phyloP scores from a whole-genome alignment of 2,797 vertebrate genomes.

The Muscicapa striata region DNA sequence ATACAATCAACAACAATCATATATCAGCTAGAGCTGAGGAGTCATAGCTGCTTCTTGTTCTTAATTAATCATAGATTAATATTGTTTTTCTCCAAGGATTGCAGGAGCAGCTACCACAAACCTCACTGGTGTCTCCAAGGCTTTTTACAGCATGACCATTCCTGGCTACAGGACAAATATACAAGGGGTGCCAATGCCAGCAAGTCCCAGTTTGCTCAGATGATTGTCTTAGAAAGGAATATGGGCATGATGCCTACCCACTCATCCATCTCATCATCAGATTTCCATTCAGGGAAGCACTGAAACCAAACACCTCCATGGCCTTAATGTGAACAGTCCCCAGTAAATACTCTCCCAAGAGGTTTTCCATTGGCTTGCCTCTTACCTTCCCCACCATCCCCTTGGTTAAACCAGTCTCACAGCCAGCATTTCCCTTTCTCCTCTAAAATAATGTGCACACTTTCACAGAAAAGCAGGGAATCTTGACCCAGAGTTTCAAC shows the following conservation, averaged over 20 bases:
- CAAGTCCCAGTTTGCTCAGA: neutral
- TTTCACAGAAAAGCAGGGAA: neutral
- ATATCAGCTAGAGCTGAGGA: neutral
- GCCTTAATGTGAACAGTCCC: fast-evolving
- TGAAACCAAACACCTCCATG: neutral
- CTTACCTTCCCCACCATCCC: neutral
- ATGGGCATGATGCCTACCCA: fast-evolving
- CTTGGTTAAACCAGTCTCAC: neutral
- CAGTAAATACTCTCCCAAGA: neutral
- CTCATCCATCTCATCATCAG: neutral
- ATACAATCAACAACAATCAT: neutral
- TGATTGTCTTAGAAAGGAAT: neutral
- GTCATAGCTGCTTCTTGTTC: neutral
- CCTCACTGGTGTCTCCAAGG: neutral
- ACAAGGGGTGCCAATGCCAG: neutral
- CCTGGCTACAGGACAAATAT: neutral
- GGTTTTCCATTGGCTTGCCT: neutral
- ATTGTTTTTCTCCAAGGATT: neutral
- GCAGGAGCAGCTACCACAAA: neutral
- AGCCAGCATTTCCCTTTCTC: neutral
- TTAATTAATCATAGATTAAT: neutral
- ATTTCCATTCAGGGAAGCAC: neutral
- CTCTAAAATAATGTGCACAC: neutral
- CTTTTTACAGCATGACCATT: neutral
- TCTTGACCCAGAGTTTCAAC: neutral